A percentile compares a stretch with the other conserved stretches of the same genome.
phyloP scores from a whole-genome alignment of 2,113 vertebrate genomes.

The Esox niger region DNA sequence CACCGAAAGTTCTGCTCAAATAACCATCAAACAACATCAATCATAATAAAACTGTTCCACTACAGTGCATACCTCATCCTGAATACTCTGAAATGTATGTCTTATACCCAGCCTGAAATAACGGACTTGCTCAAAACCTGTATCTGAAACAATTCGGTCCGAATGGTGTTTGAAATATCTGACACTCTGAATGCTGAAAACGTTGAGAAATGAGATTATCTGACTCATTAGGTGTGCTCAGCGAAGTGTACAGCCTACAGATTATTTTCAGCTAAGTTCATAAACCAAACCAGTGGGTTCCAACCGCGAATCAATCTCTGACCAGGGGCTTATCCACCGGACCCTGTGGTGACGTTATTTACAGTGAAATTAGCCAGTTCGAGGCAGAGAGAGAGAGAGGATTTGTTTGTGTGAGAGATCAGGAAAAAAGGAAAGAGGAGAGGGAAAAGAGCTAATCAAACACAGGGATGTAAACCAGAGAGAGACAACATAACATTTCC shows the following conservation, averaged over 20 bases:
- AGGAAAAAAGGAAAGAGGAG: slow-evolving; percentile 15
- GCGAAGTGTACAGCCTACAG: slow-evolving; percentile 61
- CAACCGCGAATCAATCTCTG: slow-evolving; percentile 49
- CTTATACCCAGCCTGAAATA: too few species aligned
- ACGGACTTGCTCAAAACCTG: neutral
- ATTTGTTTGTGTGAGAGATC: too few species aligned
- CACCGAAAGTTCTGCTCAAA: too few species aligned
- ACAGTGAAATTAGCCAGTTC: slow-evolving; percentile 48
- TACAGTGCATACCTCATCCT: neutral
- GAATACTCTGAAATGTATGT: neutral
- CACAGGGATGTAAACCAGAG: neutral
- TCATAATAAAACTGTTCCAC: slow-evolving; percentile 19
- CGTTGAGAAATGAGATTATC: slow-evolving; percentile 62
- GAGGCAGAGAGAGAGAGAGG: slow-evolving; percentile 21
- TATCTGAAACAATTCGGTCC: neutral
- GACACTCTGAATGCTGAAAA: slow-evolving; percentile 56
- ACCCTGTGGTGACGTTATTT: slow-evolving; percentile 60
- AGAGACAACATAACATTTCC: neutral
- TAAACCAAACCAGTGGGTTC: slow-evolving; percentile 44
- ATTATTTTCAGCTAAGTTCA: slow-evolving; percentile 70
- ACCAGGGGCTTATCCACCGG: slow-evolving; percentile 38
- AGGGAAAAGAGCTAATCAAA: slow-evolving; percentile 46
- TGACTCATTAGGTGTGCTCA: slow-evolving; percentile 70
- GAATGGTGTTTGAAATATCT: neutral
- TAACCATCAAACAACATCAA: neutral